A percentile compares a stretch with the other conserved stretches of the same genome.
phyloP scores from a whole-genome alignment of 2,113 vertebrate species.

The Gallinago jamesoni region DNA sequence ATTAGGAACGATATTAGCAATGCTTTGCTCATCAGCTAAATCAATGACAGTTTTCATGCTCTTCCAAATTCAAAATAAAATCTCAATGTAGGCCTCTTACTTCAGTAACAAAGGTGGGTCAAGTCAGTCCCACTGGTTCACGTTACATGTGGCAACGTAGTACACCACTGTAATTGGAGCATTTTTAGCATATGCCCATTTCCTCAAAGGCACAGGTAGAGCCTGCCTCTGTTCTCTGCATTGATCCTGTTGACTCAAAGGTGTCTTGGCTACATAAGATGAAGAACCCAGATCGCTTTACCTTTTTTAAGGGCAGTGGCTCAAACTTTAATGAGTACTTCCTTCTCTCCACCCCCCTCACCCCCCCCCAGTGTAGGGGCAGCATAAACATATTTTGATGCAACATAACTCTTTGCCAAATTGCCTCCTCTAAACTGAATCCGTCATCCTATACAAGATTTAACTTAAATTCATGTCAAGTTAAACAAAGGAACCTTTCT shows the following conservation, averaged over 20 bases:
- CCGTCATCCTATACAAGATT: not conserved
- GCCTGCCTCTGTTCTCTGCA: not conserved
- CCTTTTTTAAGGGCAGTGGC: not conserved
- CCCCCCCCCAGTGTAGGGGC: not conserved
- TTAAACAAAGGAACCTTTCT: not conserved
- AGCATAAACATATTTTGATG: not conserved
- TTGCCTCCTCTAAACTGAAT: not conserved
- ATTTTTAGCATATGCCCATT: not conserved
- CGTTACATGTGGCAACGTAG: not conserved
- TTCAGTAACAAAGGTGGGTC: not conserved
- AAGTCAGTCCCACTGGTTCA: not conserved
- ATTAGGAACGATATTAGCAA: not conserved
- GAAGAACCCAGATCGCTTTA: not conserved
- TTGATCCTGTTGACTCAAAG: not conserved
- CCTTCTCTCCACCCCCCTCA: not conserved
- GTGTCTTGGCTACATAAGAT: not conserved
- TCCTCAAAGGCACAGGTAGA: not conserved
- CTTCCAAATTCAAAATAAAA: not conserved
- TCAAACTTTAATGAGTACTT: not conserved
- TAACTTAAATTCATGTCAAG: not conserved
- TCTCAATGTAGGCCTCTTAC: not conserved
- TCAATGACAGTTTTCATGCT: not conserved
- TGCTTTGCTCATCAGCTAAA: not conserved
- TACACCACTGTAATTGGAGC: not conserved
- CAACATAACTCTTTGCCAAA: not conserved